Percentiles rank a stretch among this genome's conserved stretches.
These are phyloP conservation scores for Cydia strobilella DNA, from an alignment of 1,140 invertebrate species.

Conservation along the genomic window DNA sequence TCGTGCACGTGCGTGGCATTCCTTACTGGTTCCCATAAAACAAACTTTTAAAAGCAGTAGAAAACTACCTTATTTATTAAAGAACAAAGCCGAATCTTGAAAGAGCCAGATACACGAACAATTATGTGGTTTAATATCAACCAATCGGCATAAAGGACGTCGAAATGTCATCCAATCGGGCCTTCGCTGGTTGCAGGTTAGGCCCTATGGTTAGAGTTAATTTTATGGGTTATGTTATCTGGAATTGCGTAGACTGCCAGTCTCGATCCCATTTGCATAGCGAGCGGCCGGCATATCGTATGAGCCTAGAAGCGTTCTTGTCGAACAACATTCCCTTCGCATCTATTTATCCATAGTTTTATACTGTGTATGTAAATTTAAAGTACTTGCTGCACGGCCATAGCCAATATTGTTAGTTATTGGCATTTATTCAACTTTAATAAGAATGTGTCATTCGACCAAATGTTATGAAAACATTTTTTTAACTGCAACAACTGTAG, in stretches of 20 bases:
- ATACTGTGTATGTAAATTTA: constrained; percentile 6
- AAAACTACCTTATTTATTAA: constrained; percentile 6
- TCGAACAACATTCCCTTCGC: constrained; percentile 17
- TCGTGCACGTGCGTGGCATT: constrained; percentile 66
- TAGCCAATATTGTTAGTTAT: neutral
- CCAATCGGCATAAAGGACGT: constrained; percentile 47
- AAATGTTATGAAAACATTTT: constrained; percentile 21
- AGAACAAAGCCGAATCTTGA: constrained; percentile 2
- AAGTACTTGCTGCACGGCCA: neutral
- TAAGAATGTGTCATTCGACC: neutral
- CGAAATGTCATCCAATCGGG: constrained; percentile 49
- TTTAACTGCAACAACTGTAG: neutral
- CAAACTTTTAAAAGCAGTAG: constrained; percentile 42
- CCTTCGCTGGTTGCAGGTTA: constrained; percentile 30
- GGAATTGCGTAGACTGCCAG: constrained; percentile 52
- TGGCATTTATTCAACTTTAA: constrained; percentile 17
- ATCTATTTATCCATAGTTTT: constrained; percentile 7
- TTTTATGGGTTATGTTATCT: constrained; percentile 45
- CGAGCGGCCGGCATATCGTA: constrained; percentile 36
- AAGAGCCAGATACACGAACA: neutral
- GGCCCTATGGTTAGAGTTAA: constrained; percentile 37
- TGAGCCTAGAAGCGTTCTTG: constrained; percentile 9
- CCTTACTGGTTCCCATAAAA: constrained; percentile 55
- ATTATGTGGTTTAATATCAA: constrained; percentile 33
- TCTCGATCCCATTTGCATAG: constrained; percentile 57